phyloP scores from a whole-genome alignment of 2,888 invertebrate species.

The Pristionchus japonicus region DNA sequence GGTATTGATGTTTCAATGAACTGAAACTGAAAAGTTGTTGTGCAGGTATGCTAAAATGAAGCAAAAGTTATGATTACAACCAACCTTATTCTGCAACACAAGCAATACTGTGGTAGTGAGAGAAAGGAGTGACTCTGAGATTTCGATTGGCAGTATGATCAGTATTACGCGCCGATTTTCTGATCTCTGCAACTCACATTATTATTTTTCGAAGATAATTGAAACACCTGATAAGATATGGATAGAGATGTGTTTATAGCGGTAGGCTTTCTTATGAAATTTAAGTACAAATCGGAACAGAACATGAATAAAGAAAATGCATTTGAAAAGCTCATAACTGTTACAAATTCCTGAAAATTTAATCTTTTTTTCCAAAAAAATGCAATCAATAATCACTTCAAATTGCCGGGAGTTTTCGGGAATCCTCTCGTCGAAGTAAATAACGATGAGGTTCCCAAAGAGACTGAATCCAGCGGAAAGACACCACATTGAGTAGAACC shows the following conservation, averaged over 20 bases:
- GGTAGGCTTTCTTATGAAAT: neutral
- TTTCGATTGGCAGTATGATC: neutral
- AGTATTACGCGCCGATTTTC: neutral
- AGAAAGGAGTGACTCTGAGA: neutral
- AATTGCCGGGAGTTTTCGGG: neutral
- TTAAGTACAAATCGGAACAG: neutral
- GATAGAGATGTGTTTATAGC: neutral
- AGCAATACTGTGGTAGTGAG: neutral
- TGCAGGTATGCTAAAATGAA: too few relatives aligned
- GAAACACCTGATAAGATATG: neutral
- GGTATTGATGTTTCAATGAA: neutral
- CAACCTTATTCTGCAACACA: neutral
- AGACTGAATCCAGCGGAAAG: neutral
- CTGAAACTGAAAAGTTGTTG: neutral
- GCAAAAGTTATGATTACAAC: too few relatives aligned
- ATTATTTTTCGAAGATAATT: neutral
- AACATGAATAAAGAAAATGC: neutral
- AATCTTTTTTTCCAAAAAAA: too few relatives aligned
- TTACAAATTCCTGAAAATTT: neutral
- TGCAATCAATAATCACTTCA: too few relatives aligned
- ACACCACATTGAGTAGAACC: neutral
- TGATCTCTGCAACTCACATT: neutral
- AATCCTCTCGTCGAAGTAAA: neutral
- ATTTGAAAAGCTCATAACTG: neutral
- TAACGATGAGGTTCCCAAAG: neutral